Conservation (phyloP, 2,113 vertebrate species). For the Elgaria multicarinata region DNA sequence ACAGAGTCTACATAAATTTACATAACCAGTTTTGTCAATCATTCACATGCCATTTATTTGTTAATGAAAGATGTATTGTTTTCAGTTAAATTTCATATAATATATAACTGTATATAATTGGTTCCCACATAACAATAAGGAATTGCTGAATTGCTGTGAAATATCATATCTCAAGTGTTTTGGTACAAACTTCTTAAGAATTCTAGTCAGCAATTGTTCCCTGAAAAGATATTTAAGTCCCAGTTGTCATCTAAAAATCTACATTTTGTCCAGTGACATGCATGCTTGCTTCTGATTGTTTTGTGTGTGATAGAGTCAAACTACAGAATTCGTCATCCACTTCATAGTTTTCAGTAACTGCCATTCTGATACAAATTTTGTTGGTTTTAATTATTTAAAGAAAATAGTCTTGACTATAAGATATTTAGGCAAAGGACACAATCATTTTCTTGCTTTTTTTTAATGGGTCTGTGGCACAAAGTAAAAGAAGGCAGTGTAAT, state of each 20-base stretch:
- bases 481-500: not conserved
- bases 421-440: not conserved
- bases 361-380: not conserved
- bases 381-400: slow-evolving; percentile 10
- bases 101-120: not conserved
- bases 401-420: not conserved
- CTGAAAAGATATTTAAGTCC: not conserved
- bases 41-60: slow-evolving; percentile 31
- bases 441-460: slow-evolving; percentile 1
- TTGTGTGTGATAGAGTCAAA: slow-evolving; percentile 1
- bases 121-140: not conserved
- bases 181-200: not conserved
- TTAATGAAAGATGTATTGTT: slow-evolving; percentile 17
- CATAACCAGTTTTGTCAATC: slow-evolving; percentile 23
- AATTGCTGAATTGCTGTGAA: not conserved
- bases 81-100: not conserved
- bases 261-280: not conserved
- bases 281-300: slow-evolving; percentile 22
- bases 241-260: not conserved
- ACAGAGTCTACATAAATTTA: slow-evolving; percentile 26
- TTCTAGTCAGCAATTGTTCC: not conserved
- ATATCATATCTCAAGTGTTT: not conserved
- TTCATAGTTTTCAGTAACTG: not conserved
- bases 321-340: not conserved
- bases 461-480: no score